Evolutionary conservation across 1,140 invertebrate genomes (phyloP).

Genomic region (Papilio machaon): DNA sequence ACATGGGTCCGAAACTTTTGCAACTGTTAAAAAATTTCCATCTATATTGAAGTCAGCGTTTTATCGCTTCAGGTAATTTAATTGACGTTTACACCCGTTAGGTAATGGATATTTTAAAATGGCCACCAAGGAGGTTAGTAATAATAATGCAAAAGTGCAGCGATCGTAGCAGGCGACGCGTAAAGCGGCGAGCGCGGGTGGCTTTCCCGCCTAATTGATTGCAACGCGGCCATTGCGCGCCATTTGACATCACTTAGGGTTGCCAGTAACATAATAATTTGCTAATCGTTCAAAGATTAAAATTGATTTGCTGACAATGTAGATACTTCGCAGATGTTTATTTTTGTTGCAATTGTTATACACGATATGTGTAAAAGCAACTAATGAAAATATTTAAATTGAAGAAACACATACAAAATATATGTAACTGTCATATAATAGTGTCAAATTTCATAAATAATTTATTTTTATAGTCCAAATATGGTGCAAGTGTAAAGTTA

Average conservation of each 20-base stretch:
- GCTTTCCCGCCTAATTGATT: slow-evolving; percentile 59
- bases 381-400: not conserved
- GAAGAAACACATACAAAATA: too few relatives aligned
- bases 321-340: not conserved
- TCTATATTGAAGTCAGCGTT: not conserved
- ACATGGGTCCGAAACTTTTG: not conserved
- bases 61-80: slow-evolving; percentile 13
- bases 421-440: not conserved
- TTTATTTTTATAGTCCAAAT: not conserved
- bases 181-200: slow-evolving; percentile 46
- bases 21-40: too few relatives aligned
- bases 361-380: not conserved
- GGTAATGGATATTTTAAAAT: slow-evolving; percentile 24
- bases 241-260: slow-evolving; percentile 50
- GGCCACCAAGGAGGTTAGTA: slow-evolving; percentile 10
- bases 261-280: slow-evolving; percentile 41
- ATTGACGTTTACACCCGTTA: slow-evolving; percentile 19
- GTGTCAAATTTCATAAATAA: not conserved
- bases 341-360: too few relatives aligned
- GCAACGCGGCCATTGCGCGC: slow-evolving; percentile 54
- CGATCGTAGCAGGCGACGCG: slow-evolving; percentile 42
- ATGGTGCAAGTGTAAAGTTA: not conserved
- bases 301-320: slow-evolving; percentile 21
- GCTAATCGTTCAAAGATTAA: slow-evolving; percentile 8
- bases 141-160: slow-evolving; percentile 21